Conservation (phyloP, 2,888 invertebrate genomes). For the Hybos culiciformis region DNA sequence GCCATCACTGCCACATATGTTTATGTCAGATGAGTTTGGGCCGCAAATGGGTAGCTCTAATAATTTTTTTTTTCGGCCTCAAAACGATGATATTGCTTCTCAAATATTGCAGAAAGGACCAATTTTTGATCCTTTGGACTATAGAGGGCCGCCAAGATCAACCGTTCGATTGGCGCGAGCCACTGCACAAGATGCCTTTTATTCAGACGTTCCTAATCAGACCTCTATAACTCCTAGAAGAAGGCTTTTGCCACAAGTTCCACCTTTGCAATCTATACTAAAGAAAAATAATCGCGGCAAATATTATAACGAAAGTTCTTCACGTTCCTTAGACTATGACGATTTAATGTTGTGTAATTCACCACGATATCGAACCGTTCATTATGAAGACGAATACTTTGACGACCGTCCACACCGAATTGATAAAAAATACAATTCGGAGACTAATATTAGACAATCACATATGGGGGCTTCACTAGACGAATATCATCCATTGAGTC, state of each 20-base stretch:
- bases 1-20: constrained; percentile 30
- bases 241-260: neutral
- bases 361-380: constrained; percentile 29
- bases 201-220: neutral
- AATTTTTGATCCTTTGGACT: constrained; percentile 27
- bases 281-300: constrained; percentile 29
- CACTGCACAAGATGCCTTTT: constrained; percentile 20
- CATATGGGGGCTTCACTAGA: constrained; percentile 32
- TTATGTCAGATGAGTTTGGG: constrained; percentile 19
- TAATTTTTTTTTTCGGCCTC: no score
- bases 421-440: constrained; percentile 30
- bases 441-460: constrained; percentile 34
- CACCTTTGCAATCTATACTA: constrained; percentile 21
- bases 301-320: constrained; percentile 30
- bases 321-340: constrained; percentile 33
- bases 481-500: constrained; percentile 30
- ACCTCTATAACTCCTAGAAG: neutral
- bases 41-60: neutral
- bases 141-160: constrained; percentile 27
- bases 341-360: constrained; percentile 20
- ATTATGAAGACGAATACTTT: constrained; percentile 31
- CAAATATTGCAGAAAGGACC: constrained; percentile 18
- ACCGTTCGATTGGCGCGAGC: constrained; percentile 28
- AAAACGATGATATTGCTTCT: constrained; percentile 32
- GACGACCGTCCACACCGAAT: constrained; percentile 17